Conservation (phyloP, 2,888 invertebrate genomes). For the Frankliniella fusca region DNA sequence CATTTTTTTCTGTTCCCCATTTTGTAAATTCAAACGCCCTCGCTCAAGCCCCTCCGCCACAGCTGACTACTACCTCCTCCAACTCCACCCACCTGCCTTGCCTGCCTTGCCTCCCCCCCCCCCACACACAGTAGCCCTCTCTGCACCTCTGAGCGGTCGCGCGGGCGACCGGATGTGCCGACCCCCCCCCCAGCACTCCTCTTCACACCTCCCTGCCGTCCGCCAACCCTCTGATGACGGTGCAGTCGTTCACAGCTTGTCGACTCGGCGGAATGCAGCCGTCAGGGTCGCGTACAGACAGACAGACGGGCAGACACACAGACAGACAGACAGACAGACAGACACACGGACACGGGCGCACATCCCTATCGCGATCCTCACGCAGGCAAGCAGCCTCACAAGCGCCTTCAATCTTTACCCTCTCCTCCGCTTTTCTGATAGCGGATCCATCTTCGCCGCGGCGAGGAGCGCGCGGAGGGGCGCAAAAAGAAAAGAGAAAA, state of each 20-base stretch:
- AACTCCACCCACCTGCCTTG: too few species aligned
- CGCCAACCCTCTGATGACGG: slow-evolving; percentile 7
- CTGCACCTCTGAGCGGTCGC: neutral
- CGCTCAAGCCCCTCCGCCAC: neutral
- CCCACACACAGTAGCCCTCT: neutral
- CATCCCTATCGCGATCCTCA: too few species aligned
- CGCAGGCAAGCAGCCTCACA: too few species aligned
- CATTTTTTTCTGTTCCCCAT: neutral
- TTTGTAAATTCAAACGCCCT: neutral
- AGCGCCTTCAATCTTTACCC: too few species aligned
- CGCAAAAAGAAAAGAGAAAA: too few species aligned
- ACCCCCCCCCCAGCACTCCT: neutral
- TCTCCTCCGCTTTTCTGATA: too few species aligned
- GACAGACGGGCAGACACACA: neutral
- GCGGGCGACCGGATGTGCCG: neutral
- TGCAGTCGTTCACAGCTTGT: slow-evolving; percentile 2
- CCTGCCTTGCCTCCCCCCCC: too few species aligned
- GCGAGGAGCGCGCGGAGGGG: too few species aligned
- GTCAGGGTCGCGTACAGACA: neutral
- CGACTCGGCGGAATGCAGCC: neutral
- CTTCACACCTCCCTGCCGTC: neutral
- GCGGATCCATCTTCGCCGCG: too few species aligned
- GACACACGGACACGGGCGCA: too few species aligned
- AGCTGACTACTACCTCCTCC: too few species aligned
- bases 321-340: too few species aligned